Base-by-base conservation (phyloP, 1,140 invertebrate species). In the Tyrophagus putrescentiae region DNA sequence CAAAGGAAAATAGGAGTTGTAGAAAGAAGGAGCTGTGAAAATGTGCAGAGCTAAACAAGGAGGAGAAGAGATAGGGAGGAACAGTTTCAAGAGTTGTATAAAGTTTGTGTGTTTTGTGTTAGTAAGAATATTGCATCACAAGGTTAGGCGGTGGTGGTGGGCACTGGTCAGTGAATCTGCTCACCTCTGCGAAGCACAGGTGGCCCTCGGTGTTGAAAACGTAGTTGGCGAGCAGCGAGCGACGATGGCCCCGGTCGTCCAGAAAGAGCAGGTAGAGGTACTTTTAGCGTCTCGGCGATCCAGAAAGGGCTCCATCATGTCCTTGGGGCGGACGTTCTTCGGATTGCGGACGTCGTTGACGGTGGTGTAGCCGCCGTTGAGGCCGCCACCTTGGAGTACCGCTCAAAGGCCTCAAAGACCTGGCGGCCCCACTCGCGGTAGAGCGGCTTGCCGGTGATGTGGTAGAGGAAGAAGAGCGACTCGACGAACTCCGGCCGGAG, bases 361-460 rank as follows among this genome's bases (percentile, higher is more conserved):
- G 0, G 87, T 91, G 0, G 90, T 89, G 69, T 93, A 96, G 0
- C 91, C 92, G 65, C 86, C 79, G 27, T 63, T 57, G 39, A 77
- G 73, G 29, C 68, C 63, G 74, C 82, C 45, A 60, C n/a, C 44
- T 11, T 58, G 4, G 18, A 63, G 25, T 57, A 32, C 57, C 31
- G 1, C 33, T 50, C 41, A 44, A 42, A 28, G 36, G 7, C 58
- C 1, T 36, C 32, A 57, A 13, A 50, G 72, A 84, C 83, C 76
- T 87, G 78, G 89, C 90, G 95, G 16, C 90, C 92, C 91, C 89
- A 93, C 56, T 93, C 83, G 71, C 93, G 87, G 71, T 91, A 96
- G 31, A 84, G 92, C 56, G 79, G 81, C 72, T 94, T 91, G 29
- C 80, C 84, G 21, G 88, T 92, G 13, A 93, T 76, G 61, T 92